Conservation (phyloP, 1,140 invertebrate genomes). For the Drosophila kepulauana region DNA sequence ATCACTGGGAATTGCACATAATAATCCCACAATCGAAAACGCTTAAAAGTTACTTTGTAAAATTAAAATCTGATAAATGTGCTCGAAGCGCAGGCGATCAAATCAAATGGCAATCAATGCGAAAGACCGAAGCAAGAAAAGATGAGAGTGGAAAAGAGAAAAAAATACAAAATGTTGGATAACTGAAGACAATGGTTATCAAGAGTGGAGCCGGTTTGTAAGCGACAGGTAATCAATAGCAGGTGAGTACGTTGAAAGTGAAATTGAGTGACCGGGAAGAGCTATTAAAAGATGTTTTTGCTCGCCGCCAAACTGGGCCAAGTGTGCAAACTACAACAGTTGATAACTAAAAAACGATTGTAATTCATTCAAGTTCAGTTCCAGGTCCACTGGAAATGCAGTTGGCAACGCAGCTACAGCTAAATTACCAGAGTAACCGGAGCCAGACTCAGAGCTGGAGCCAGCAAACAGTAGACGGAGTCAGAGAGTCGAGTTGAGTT, state of each 20-base stretch:
- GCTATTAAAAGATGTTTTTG: slow-evolving; percentile 66
- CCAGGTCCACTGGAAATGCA: slow-evolving; percentile 22
- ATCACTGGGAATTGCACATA: background rate
- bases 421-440: slow-evolving; percentile 24
- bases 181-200: slow-evolving; percentile 59
- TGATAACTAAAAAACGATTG: slow-evolving; percentile 30
- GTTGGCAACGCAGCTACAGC: slow-evolving; percentile 53
- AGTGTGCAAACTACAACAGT: slow-evolving; percentile 46
- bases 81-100: slow-evolving; percentile 11
- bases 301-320: slow-evolving; percentile 55
- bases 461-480: slow-evolving; percentile 20
- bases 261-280: slow-evolving; percentile 72
- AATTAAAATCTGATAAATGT: slow-evolving; percentile 32
- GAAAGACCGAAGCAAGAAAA: slow-evolving; percentile 7
- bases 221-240: slow-evolving; percentile 41
- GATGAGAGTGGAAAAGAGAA: background rate
- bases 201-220: slow-evolving; percentile 67
- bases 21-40: slow-evolving; percentile 8
- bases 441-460: slow-evolving; percentile 2
- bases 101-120: slow-evolving; percentile 45
- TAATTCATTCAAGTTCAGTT: slow-evolving; percentile 60
- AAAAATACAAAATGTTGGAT: slow-evolving; percentile 49
- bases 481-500: background rate
- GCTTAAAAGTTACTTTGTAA: background rate
- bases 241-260: slow-evolving; percentile 71